Evolutionary conservation across 2,888 invertebrate species (phyloP).

Genomic region (Cataglyphis cursor): DNA sequence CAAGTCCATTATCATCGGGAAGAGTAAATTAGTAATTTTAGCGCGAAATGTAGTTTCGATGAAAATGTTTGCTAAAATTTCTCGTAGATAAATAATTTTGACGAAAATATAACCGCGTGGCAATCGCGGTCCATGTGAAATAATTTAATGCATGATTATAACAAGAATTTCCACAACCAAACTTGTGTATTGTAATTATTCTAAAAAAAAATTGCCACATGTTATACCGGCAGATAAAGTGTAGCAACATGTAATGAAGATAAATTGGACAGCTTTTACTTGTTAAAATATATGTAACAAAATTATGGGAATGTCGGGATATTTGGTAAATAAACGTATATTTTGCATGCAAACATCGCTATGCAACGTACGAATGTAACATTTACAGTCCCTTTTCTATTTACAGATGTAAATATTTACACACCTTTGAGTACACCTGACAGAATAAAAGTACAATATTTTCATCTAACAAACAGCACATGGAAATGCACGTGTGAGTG

Average conservation of each 20-base stretch:
- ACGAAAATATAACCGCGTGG: background rate
- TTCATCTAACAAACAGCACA: slow-evolving; percentile 41
- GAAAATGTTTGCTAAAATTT: background rate
- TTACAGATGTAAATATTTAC: slow-evolving; percentile 51
- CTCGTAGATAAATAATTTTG: background rate
- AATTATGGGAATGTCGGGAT: slow-evolving; percentile 50
- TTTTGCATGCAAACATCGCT: slow-evolving; percentile 48
- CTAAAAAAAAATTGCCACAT: slow-evolving; percentile 11
- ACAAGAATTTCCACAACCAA: slow-evolving; percentile 2
- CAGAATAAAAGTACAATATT: slow-evolving; percentile 54
- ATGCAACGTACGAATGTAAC: slow-evolving; percentile 30
- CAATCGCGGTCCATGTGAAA: background rate
- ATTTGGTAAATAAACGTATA: slow-evolving; percentile 48
- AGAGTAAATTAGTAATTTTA: background rate
- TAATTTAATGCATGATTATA: slow-evolving; percentile 7
- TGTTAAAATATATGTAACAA: slow-evolving; percentile 49
- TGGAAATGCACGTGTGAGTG: slow-evolving; percentile 2
- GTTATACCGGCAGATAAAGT: slow-evolving; percentile 24
- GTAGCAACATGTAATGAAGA: slow-evolving; percentile 28
- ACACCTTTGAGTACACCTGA: slow-evolving; percentile 43
- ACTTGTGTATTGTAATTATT: background rate
- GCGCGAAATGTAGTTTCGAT: background rate
- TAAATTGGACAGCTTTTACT: slow-evolving; percentile 36
- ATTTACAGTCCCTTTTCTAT: slow-evolving; percentile 50
- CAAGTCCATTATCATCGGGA: background rate